Conservation (phyloP, 2,113 vertebrate genomes). For the Phylloscopus whistleri region DNA sequence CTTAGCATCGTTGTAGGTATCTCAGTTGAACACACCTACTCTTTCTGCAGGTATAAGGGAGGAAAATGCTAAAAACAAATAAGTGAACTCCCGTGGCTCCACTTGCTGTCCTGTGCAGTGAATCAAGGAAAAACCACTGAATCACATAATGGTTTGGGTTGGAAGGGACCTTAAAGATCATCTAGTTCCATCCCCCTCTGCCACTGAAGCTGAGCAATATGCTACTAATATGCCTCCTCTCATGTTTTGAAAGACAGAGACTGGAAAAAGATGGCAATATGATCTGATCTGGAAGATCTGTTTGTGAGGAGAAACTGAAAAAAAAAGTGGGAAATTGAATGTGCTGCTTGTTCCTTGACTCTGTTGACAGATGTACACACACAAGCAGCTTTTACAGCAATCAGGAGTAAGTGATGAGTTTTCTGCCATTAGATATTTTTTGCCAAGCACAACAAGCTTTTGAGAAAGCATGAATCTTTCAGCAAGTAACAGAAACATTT, state of each 20-base stretch:
- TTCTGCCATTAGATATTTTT: constrained; percentile 48
- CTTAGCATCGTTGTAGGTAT: constrained; percentile 47
- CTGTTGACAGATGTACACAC: constrained; percentile 30
- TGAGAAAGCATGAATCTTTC: constrained; percentile 51
- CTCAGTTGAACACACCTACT: not conserved
- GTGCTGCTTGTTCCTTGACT: constrained; percentile 33
- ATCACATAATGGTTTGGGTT: not conserved
- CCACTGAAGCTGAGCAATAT: not conserved
- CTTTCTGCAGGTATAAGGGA: not conserved
- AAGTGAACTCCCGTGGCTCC: not conserved
- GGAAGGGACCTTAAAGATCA: not conserved
- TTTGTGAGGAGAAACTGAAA: not conserved
- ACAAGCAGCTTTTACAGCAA: constrained; percentile 51
- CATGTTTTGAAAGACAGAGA: not conserved
- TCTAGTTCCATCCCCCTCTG: not conserved
- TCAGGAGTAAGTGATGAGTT: constrained; percentile 59
- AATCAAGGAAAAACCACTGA: not conserved
- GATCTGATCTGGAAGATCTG: not conserved
- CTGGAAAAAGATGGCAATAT: constrained; percentile 19
- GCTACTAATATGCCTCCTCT: not conserved
- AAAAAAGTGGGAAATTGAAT: constrained; percentile 31
- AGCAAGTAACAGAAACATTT: constrained; percentile 43
- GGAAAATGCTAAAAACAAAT: constrained; percentile 11
- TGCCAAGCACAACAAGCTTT: constrained; percentile 55
- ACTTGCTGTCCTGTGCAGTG: not conserved